Evolutionary conservation across 1,140 invertebrate genomes (phyloP).

Genomic region (Eupristina koningsbergeri): DNA sequence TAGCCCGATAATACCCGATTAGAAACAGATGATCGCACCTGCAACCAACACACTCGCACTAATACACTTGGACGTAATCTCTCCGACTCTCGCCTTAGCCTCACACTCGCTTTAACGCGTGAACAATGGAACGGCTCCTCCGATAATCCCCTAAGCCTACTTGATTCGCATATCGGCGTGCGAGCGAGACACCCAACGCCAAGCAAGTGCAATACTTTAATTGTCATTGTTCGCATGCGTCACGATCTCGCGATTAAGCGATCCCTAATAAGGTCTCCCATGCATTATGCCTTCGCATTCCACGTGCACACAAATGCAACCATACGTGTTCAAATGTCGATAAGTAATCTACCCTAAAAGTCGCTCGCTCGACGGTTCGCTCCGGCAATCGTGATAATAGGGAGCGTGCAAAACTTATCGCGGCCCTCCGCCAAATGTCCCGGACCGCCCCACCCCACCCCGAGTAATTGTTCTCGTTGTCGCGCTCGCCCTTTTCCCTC

Average conservation of each 20-base stretch:
- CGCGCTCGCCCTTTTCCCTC: background rate
- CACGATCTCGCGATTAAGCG: constrained; percentile 58
- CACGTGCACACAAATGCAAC: background rate
- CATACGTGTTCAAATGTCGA: background rate
- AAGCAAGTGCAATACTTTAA: constrained; percentile 40
- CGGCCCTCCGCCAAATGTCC: background rate
- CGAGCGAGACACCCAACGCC: background rate
- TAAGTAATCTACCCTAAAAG: constrained; percentile 20
- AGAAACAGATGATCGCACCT: constrained; percentile 43
- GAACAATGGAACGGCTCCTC: background rate
- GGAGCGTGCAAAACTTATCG: background rate
- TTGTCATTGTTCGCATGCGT: constrained; percentile 57
- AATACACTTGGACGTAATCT: background rate
- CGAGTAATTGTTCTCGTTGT: background rate
- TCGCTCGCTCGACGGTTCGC: background rate
- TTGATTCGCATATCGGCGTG: background rate
- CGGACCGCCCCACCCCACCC: background rate
- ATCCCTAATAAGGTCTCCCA: constrained; percentile 56
- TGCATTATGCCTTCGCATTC: background rate
- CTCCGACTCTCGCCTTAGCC: no score
- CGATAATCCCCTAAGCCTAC: background rate
- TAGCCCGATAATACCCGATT: background rate
- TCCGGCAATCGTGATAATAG: background rate
- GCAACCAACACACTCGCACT: constrained; percentile 5
- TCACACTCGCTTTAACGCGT: background rate